Base-by-base conservation (phyloP, 1,140 invertebrate genomes). In the Chlorops oryzae region DNA sequence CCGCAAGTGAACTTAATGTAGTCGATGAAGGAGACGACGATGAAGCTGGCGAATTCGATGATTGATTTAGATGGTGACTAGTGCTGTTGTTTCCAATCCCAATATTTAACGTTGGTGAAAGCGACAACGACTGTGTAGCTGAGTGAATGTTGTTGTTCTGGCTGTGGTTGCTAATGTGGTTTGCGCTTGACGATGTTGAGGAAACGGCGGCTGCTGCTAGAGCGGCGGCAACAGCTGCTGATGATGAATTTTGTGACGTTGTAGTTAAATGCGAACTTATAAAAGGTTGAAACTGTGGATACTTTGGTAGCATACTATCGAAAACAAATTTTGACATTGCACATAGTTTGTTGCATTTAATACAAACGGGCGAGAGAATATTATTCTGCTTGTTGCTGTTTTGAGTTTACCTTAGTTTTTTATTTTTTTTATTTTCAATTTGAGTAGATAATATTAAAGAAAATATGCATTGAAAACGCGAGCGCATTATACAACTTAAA, bases 251-350 rank as follows among this genome's bases (percentile, higher is more conserved):
- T 59, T 62, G 56, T 73, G 72, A 64, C 72, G 69, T 74, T 78
- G 70, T 74, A 71, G 50, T 75, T 76, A 59, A 75, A 77, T 75
- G 70, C 55, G 69, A 70, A 70, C 67, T 72, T 56, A 70, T 70
- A 70, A 73, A 77, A 82, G 83, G 77, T 80, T 82, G 69, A 85
- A 86, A 76, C 86, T 85, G 69, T 84, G 72, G 87, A 83, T 94
- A 94, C 82, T 93, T 93, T 62, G 90, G 90, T 77, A 94, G 85
- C 88, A 93, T 92, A 81, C 88, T 92, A 88, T 93, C 90, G 79
- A 93, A 91, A 82, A 90, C 87, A 79, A 92, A 92, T 85, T 94
- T 93, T 85, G 86, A 92, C 90, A 93, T 92, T 80, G 81, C 83
- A 78, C 76, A 77, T 76, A 70, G 52, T 59, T 69, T 58, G 46